Base-by-base conservation (phyloP, 2,113 vertebrate genomes). In the Eclectus roratus region DNA sequence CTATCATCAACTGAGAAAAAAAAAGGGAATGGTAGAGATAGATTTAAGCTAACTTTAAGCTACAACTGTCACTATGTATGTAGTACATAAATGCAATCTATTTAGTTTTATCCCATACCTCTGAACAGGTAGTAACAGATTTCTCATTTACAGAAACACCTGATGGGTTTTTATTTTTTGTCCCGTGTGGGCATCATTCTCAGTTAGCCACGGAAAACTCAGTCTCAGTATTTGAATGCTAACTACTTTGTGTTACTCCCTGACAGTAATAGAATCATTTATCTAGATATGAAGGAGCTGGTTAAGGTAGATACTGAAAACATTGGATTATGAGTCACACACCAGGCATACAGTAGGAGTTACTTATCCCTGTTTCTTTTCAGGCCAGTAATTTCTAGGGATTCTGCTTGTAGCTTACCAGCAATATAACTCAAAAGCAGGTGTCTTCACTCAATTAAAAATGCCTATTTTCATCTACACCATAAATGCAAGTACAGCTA, bases 261-360 rank as follows among this genome's bases (percentile, higher is more conserved):
- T 89, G 78, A 77, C 44, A 53, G 23, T 58, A 93, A 53, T 16
- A 72, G 68, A 90, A 53, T 65, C 5, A 53, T 61, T 93, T 94
- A 16, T 61, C 66, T 71, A 72, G 43, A 25, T 80, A 88, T 0
- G 0, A 64, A 85, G 53, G 49, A 90, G 41, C 46, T 80, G 37
- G 27, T 73, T 90, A 80, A 85, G 69, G 70, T 27, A 88, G 53
- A 56, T 83, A 66, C 73, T 52, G 70, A 85, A 96, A 94, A 85
- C 56, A 79, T 0, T 68, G 65, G 43, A 35, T 79, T 76, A 85
- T 85, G 56, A 94, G 20, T 91, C 71, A 91, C 23, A 76, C 20
- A 68, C 6, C 21, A 82, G 47, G 72, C 14, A 37, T 52, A 56
- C 5, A 47, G 53, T 82, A 76, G 7, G 41, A 64, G 21, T 55